phyloP scores from a whole-genome alignment of 2,888 invertebrate genomes.

The Apotomis betuletana region DNA sequence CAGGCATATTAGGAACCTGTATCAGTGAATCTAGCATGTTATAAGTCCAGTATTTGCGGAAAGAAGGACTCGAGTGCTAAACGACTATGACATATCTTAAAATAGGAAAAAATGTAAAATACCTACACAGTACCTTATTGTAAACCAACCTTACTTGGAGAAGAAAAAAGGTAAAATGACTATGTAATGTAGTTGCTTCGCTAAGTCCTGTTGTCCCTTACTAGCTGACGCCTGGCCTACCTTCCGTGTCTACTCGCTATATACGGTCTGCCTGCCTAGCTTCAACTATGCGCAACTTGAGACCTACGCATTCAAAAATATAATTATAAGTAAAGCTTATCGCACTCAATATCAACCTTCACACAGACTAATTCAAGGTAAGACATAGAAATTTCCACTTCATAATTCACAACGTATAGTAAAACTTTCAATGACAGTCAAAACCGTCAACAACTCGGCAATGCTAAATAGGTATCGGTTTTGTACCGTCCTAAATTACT shows the following conservation, averaged over 20 bases:
- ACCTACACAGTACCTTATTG: slow-evolving; percentile 73
- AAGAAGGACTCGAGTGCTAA: slow-evolving; percentile 57
- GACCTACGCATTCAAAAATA: slow-evolving; percentile 80
- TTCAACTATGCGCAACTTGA: slow-evolving; percentile 79
- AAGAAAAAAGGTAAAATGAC: slow-evolving; percentile 60
- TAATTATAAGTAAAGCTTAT: slow-evolving; percentile 31
- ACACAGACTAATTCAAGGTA: not conserved
- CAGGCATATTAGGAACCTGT: not conserved
- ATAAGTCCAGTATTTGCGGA: slow-evolving; percentile 10
- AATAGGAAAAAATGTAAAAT: slow-evolving; percentile 55
- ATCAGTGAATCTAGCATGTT: slow-evolving; percentile 12
- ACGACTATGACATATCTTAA: slow-evolving; percentile 52
- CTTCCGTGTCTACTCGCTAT: slow-evolving; percentile 69
- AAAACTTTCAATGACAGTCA: not conserved
- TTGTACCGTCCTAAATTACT: too few relatives aligned
- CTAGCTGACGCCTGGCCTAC: slow-evolving; percentile 74
- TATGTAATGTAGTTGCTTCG: slow-evolving; percentile 65
- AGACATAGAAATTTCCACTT: not conserved
- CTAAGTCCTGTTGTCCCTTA: slow-evolving; percentile 76
- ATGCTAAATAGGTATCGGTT: too few relatives aligned
- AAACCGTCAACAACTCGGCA: too few relatives aligned
- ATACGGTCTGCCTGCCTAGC: slow-evolving; percentile 80
- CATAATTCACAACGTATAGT: not conserved
- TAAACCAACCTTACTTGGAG: slow-evolving; percentile 69
- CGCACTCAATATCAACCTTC: not conserved